A percentile compares a stretch with the other conserved stretches of the same genome.
These are phyloP conservation scores for Ypsolopha scabrella DNA, from an alignment of 2,888 invertebrate genomes.

Conservation along the genomic window DNA sequence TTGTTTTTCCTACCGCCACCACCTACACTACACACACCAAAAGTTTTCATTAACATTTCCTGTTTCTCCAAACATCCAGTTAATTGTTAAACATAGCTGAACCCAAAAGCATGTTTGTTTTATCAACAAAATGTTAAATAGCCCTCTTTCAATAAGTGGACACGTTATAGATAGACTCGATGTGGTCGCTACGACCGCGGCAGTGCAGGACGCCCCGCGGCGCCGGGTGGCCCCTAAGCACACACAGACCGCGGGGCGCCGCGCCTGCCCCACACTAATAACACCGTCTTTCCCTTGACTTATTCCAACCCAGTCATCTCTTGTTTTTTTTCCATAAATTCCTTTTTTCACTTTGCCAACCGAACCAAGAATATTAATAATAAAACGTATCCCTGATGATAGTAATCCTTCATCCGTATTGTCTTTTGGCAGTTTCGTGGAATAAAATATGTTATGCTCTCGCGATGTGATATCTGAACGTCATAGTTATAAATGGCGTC, in stretches of 20 bases:
- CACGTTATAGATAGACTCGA: conserved; percentile 15
- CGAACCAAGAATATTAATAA: conserved; percentile 56
- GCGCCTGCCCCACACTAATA: conserved; percentile 54
- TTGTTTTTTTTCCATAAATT: conserved; percentile 48
- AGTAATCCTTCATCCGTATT: conserved; percentile 68
- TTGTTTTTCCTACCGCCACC: no score
- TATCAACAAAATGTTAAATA: conserved; percentile 59
- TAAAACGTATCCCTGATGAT: conserved; percentile 63
- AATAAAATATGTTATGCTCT: conserved; percentile 64
- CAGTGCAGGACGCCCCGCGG: conserved; percentile 35
- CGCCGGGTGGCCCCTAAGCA: conserved; percentile 44
- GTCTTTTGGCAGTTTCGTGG: conserved; percentile 69
- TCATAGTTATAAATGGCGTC: conserved; percentile 67
- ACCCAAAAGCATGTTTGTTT: conserved; percentile 35
- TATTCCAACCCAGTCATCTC: conserved; percentile 49
- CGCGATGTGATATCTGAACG: conserved; percentile 63
- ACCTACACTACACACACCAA: no score
- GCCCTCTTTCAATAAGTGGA: conserved; percentile 58
- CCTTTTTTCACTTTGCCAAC: conserved; percentile 41
- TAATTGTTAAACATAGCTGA: not conserved
- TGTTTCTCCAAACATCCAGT: no score
- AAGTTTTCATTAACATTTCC: no score
- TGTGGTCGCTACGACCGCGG: conserved; percentile 8
- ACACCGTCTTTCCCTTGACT: conserved; percentile 61
- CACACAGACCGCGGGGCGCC: conserved; percentile 69